Evolutionary conservation across 2,113 vertebrate genomes (phyloP), one percentile per base, ranked within the genome.

Genomic region (Oryzias celebensis): DNA sequence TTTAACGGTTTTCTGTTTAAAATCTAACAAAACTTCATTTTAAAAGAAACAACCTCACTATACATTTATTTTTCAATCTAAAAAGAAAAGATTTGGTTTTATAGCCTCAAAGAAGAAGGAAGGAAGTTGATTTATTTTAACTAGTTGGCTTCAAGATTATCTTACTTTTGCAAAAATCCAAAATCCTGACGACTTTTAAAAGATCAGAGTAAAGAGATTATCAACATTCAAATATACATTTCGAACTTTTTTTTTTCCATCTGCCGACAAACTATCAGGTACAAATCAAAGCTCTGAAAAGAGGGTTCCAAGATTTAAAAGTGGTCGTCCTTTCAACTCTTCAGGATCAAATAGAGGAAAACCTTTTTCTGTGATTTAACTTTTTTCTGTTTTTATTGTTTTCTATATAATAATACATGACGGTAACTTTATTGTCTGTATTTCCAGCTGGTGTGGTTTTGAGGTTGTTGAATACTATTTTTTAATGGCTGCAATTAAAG

Each of bases 371-470:
- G 76, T 68, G 58, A 7, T 65, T 49, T 69, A 77, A 80, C 31
- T 55, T 68, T 55, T 68, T 64, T 56, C 48, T 50, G 47, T 72
- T 45, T 70, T 65, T 50, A 71, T 81, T 64, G 26, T 77, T 71
- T 82, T 73, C 68, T 60, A 60, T 64, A 62, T 36, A 59, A 75
- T 65, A 43, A 74, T 50, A 59, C 52, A 67, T 58, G 47, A 55
- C 17, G 63, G 75, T 84, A 77, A 65, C 24, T 78, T 76, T 73
- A 50, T 72, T 69, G 82, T 61, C 64, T 87, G 74, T 84, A 58
- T 62, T 76, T 77, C 53, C 28, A 68, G 71, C 42, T 82, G 80
- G 70, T 81, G 85, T 90, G 77, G 72, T 75, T 76, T 82, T 76
- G 64, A 75, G 71, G 61, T 77, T 62, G 57, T 73, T 72, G 22